Percentiles rank a stretch among this genome's conserved stretches.
These are phyloP conservation scores for Bufo bufo DNA, from an alignment of 2,113 vertebrate genomes.

Conservation along the genomic window DNA sequence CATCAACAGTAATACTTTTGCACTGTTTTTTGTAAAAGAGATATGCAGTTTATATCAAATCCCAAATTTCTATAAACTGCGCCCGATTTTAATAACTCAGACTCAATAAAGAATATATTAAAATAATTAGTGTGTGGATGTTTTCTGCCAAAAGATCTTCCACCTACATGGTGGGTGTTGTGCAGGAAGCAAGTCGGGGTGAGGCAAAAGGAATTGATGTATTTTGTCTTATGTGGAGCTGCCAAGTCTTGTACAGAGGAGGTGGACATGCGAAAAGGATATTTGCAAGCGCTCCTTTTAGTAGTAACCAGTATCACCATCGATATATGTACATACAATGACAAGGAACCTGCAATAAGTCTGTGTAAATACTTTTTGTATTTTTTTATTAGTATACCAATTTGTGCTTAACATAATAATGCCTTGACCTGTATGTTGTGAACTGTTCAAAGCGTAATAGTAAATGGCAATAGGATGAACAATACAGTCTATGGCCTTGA, in stretches of 20 bases:
- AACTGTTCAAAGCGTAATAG: background rate
- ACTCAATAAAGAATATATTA: constrained; percentile 75
- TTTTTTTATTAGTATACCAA: background rate
- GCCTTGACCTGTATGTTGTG: background rate
- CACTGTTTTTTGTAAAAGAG: constrained; percentile 69
- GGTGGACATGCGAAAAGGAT: background rate
- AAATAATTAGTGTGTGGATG: constrained; percentile 66
- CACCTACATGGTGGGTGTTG: background rate
- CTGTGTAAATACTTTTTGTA: background rate
- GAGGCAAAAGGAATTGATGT: background rate
- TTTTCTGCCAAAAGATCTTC: constrained; percentile 64
- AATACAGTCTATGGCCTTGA: background rate
- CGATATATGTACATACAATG: background rate
- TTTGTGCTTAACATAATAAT: background rate
- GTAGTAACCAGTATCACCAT: background rate
- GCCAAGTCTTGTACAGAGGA: background rate
- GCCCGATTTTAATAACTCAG: constrained; percentile 63
- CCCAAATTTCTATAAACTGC: constrained; percentile 69
- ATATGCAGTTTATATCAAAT: constrained; percentile 69
- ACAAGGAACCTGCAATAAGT: background rate
- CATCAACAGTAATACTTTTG: constrained; percentile 67
- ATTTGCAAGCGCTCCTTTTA: background rate
- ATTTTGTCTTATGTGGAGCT: background rate
- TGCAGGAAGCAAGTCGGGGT: background rate
- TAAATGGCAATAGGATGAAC: background rate